Evolutionary conservation across 2,797 vertebrate species (phyloP).

Genomic region (Smutsia temminckii): DNA sequence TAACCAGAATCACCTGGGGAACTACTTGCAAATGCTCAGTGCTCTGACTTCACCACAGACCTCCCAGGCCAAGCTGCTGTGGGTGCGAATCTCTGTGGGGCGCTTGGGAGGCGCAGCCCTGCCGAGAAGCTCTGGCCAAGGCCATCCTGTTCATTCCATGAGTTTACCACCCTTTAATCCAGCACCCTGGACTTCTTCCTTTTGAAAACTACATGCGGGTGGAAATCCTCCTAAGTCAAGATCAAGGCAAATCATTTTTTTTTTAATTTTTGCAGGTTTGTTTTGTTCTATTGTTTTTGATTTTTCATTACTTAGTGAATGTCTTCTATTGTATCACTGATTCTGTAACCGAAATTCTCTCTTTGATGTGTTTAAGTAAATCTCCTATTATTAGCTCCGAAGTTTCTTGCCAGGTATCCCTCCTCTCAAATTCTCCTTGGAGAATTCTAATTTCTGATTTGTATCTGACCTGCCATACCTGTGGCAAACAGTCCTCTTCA

Average conservation of each 20-base stretch:
- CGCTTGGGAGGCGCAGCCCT: neutral
- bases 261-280: constrained; percentile 21
- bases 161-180: neutral
- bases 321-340: neutral
- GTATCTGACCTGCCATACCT: neutral
- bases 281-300: constrained; percentile 11
- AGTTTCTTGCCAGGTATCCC: constrained; percentile 25
- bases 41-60: neutral
- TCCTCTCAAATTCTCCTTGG: neutral
- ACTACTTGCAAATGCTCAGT: neutral
- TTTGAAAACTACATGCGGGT: neutral
- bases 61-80: neutral
- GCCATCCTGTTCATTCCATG: neutral
- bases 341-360: neutral
- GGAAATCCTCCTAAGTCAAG: neutral
- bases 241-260: neutral
- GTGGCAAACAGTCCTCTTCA: neutral
- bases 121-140: neutral
- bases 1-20: neutral
- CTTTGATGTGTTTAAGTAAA: neutral
- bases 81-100: neutral
- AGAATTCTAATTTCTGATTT: constrained; percentile 32
- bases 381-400: neutral
- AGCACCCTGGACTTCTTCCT: neutral
- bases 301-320: neutral